Conservation (phyloP, 2,797 vertebrate genomes). For the Petrocephalus schoutedeni region DNA sequence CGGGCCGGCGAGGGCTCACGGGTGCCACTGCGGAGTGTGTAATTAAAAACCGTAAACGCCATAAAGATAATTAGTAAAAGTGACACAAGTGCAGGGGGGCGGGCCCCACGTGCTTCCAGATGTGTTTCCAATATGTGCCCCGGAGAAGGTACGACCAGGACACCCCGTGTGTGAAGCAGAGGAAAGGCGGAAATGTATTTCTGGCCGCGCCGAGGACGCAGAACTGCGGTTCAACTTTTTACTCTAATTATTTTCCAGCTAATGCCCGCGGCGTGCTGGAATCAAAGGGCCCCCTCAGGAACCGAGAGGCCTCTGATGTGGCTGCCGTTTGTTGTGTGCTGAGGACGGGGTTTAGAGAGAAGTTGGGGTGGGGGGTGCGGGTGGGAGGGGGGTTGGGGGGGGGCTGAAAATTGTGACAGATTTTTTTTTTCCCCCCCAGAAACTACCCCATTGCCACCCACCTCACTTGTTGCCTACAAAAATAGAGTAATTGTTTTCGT, state of each 20-base stretch:
- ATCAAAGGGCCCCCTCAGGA: slow-evolving; percentile 81
- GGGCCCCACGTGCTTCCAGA: slow-evolving; percentile 26
- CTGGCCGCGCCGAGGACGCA: slow-evolving; percentile 75
- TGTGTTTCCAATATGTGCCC: slow-evolving; percentile 75
- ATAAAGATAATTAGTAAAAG: slow-evolving; percentile 64
- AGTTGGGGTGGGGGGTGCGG: slow-evolving; percentile 8
- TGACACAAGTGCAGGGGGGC: background rate
- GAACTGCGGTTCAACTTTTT: slow-evolving; percentile 93
- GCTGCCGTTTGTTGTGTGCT: slow-evolving; percentile 79
- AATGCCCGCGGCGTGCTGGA: slow-evolving; percentile 86
- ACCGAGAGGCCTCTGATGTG: slow-evolving; percentile 85
- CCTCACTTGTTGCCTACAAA: slow-evolving; percentile 80
- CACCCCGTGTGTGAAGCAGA: slow-evolving; percentile 65
- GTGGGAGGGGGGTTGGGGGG: slow-evolving; percentile 27
- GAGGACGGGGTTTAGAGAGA: slow-evolving; percentile 55
- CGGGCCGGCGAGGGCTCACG: no score
- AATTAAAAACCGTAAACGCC: slow-evolving; percentile 65
- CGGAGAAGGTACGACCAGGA: slow-evolving; percentile 62
- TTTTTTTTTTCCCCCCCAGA: slow-evolving; percentile 43
- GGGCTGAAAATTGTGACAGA: slow-evolving; percentile 67
- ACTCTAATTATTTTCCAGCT: slow-evolving; percentile 91
- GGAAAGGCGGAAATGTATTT: slow-evolving; percentile 83
- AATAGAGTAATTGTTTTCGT: slow-evolving; percentile 84
- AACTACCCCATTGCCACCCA: slow-evolving; percentile 72
- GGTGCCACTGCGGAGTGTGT: background rate